A percentile compares a stretch with the other conserved stretches of the same genome.
Conservation (phyloP, 2,113 vertebrate species). For the Rynchops niger region DNA sequence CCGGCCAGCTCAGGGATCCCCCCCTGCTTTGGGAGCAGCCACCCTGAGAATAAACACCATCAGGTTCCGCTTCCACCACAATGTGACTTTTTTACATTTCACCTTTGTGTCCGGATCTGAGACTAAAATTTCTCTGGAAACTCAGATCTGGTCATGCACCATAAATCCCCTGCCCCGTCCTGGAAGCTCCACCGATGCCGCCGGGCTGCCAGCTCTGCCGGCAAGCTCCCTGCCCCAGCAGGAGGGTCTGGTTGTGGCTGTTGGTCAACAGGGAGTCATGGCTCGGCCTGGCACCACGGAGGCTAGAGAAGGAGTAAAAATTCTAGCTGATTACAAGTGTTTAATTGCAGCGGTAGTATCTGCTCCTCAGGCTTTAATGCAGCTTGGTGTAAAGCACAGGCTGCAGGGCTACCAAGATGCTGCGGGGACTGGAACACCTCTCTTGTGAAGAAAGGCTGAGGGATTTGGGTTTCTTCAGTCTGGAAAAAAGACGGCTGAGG, state of each 20-base stretch:
- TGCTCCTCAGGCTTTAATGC: neutral
- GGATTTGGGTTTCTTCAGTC: no score
- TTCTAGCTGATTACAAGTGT: neutral
- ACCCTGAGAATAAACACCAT: neutral
- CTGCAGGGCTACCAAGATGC: no score
- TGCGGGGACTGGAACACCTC: no score
- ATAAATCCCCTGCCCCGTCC: neutral
- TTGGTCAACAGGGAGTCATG: neutral
- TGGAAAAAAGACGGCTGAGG: no score
- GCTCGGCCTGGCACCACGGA: neutral
- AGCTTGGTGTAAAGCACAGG: neutral
- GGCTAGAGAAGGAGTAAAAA: neutral
- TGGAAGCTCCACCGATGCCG: accelerated
- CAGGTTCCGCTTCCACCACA: neutral
- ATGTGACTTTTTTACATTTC: neutral
- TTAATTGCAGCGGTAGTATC: neutral
- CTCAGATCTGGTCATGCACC: neutral
- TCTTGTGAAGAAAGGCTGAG: no score
- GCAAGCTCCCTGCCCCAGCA: neutral
- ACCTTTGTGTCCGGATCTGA: neutral
- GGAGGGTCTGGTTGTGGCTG: neutral
- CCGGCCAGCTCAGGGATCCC: neutral
- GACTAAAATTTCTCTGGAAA: neutral
- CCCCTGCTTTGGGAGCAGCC: neutral
- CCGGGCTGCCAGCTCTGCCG: neutral